Evolutionary conservation across 1,140 invertebrate genomes (phyloP).

Genomic region (Drosophila rhopaloa): DNA sequence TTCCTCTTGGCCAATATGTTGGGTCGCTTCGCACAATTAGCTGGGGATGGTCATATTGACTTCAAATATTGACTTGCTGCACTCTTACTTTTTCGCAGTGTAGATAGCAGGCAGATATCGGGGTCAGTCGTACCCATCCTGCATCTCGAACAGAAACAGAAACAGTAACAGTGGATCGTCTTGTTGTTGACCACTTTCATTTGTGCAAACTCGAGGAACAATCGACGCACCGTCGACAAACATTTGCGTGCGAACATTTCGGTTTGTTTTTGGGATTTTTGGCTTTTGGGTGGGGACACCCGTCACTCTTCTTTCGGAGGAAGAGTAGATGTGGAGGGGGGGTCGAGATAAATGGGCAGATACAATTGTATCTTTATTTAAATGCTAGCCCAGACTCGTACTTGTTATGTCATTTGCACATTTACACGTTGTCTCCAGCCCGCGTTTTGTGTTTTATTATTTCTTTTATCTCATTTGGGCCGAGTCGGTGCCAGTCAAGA

Average conservation of each 20-base stretch:
- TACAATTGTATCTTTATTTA: conserved; percentile 75
- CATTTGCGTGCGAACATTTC: conserved; percentile 64
- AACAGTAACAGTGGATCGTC: conserved; percentile 40
- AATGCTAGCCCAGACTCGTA: conserved; percentile 45
- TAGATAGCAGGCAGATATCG: conserved; percentile 5
- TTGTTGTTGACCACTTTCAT: conserved; percentile 54
- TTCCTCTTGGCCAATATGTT: not conserved
- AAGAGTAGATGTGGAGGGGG: too few species aligned
- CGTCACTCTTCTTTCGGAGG: too few species aligned
- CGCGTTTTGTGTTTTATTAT: conserved; percentile 20
- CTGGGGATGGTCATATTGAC: not conserved
- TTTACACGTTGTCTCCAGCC: conserved; percentile 58
- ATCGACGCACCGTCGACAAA: conserved; percentile 41
- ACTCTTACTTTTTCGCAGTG: conserved; percentile 26
- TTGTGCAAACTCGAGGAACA: conserved; percentile 37
- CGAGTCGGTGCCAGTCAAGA: conserved; percentile 44
- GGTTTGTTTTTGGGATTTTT: conserved; percentile 18
- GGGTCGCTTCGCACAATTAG: not conserved
- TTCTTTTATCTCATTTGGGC: conserved; percentile 41
- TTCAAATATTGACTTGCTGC: conserved; percentile 30
- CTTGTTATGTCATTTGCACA: conserved; percentile 72
- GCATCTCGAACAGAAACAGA: conserved; percentile 43
- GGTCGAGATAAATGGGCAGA: conserved; percentile 66
- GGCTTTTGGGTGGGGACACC: not conserved
- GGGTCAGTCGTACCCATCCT: conserved; percentile 29